phyloP scores from a whole-genome alignment of 2,888 invertebrate genomes.

The Drosophila buzzatii region DNA sequence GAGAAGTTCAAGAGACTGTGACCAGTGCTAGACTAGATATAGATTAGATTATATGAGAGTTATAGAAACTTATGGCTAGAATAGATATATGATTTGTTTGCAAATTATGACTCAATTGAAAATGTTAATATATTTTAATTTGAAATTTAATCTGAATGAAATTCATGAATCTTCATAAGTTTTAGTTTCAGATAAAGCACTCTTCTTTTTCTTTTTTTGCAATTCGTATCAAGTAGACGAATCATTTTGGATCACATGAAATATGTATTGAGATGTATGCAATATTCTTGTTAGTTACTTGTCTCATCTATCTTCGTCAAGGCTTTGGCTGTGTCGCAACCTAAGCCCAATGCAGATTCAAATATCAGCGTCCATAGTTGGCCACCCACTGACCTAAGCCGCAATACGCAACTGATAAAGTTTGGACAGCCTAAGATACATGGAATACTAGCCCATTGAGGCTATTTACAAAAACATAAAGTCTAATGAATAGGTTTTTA shows the following conservation, averaged over 20 bases:
- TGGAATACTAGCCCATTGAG: slow-evolving; percentile 6
- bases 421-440: slow-evolving; percentile 19
- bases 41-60: not conserved
- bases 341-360: slow-evolving; percentile 12
- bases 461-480: slow-evolving; percentile 24
- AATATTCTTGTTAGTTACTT: not conserved
- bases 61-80: not conserved
- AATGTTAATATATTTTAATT: not conserved
- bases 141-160: not conserved
- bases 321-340: not conserved
- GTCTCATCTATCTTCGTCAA: slow-evolving; percentile 52
- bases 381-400: slow-evolving; percentile 50
- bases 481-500: slow-evolving; percentile 65
- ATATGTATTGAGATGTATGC: not conserved
- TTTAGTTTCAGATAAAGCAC: slow-evolving; percentile 8
- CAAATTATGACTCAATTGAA: not conserved
- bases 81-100: not conserved
- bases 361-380: not conserved
- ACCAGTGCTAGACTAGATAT: not conserved
- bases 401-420: slow-evolving; percentile 34
- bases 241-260: slow-evolving; percentile 1
- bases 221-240: not conserved
- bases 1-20: not conserved
- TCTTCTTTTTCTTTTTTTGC: not conserved
- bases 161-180: slow-evolving; percentile 25